These are phyloP conservation scores for Cheilosia urbana DNA, from an alignment of 2,888 invertebrate genomes.

Conservation along the genomic window DNA sequence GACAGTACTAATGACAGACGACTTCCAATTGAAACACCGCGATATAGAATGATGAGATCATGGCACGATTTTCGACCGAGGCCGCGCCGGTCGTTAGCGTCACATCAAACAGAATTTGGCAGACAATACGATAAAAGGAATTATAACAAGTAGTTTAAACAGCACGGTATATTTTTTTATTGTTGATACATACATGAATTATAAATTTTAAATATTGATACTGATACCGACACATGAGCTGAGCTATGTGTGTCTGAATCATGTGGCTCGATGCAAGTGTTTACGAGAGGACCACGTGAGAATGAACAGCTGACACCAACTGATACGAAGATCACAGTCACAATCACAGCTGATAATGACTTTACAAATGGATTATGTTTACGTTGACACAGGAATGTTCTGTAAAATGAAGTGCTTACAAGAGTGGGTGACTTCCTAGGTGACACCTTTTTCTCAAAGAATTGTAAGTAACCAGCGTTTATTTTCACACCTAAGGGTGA, in stretches of 20 bases:
- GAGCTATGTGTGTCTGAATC: background rate
- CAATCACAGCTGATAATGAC: too few species aligned
- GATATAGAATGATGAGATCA: conserved; percentile 41
- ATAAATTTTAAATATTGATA: background rate
- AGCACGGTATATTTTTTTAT: background rate
- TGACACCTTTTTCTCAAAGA: too few species aligned
- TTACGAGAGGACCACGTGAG: conserved; percentile 25
- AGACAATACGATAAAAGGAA: conserved; percentile 15
- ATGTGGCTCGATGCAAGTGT: conserved; percentile 20
- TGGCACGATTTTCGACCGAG: conserved; percentile 3
- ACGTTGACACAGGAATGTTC: too few species aligned
- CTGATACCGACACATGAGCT: conserved; percentile 25
- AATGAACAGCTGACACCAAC: conserved; percentile 12
- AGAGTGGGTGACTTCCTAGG: too few species aligned
- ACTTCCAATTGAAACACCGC: background rate
- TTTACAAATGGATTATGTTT: background rate
- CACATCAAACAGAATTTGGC: conserved; percentile 6
- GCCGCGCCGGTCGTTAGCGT: background rate
- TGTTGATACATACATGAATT: conserved; percentile 11
- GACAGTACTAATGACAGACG: conserved; percentile 1
- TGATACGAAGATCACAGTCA: conserved; percentile 15
- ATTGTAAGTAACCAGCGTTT: too few species aligned
- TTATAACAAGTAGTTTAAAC: conserved; percentile 38
- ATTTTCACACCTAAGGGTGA: too few species aligned
- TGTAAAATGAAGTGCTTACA: too few species aligned